These are phyloP conservation scores for Tubulanus polymorphus DNA, from an alignment of 2,888 invertebrate species.

Conservation along the genomic window DNA sequence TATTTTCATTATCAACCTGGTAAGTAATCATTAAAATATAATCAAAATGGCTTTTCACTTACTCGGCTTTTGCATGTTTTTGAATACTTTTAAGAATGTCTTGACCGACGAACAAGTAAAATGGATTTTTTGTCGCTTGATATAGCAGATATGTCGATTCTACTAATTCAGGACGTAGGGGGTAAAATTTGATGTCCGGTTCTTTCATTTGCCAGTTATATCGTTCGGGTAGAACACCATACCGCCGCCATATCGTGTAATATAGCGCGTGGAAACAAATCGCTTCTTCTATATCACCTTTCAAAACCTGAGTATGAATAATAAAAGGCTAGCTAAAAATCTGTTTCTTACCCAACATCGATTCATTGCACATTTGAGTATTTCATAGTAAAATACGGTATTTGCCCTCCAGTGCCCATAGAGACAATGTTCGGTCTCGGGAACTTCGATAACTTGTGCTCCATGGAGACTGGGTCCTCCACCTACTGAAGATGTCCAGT, in stretches of 20 bases:
- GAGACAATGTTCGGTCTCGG: too few relatives aligned
- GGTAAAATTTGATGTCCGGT: constrained; percentile 63
- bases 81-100: constrained; percentile 60
- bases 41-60: constrained; percentile 20
- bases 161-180: constrained; percentile 63
- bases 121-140: constrained; percentile 63
- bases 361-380: too few relatives aligned
- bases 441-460: too few relatives aligned
- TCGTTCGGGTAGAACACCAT: constrained; percentile 57
- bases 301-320: constrained; percentile 54
- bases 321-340: not conserved
- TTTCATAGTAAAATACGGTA: too few relatives aligned
- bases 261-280: constrained; percentile 64
- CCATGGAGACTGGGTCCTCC: too few relatives aligned
- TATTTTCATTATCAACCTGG: constrained; percentile 3
- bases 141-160: constrained; percentile 65
- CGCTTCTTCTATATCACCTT: constrained; percentile 64
- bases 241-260: constrained; percentile 63
- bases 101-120: constrained; percentile 63
- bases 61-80: constrained; percentile 57
- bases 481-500: too few relatives aligned
- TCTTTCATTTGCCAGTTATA: constrained; percentile 54
- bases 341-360: too few relatives aligned
- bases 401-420: too few relatives aligned
- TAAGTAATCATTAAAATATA: constrained; percentile 2